These are phyloP conservation scores for Sebastolobus altivelis DNA, from an alignment of 2,797 vertebrate species.

Conservation along the genomic window DNA sequence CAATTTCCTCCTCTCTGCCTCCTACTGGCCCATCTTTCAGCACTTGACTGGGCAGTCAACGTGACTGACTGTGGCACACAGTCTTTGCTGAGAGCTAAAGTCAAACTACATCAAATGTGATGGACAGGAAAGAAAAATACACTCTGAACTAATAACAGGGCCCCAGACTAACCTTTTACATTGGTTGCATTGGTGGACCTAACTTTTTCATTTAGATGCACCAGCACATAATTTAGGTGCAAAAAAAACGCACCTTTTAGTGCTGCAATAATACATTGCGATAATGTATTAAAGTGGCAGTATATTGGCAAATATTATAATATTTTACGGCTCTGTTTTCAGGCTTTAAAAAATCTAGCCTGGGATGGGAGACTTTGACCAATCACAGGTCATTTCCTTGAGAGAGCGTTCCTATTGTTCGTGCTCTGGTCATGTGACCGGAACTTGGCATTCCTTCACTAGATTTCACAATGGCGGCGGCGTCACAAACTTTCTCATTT, in stretches of 20 bases:
- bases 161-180: neutral
- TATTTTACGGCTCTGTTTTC: too few species aligned
- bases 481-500: too few species aligned
- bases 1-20: slow-evolving; percentile 64
- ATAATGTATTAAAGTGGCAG: neutral
- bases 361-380: too few species aligned
- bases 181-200: neutral
- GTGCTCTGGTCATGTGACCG: too few species aligned
- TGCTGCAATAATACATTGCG: neutral
- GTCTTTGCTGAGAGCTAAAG: slow-evolving; percentile 24
- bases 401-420: too few species aligned
- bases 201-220: neutral
- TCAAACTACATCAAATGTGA: slow-evolving; percentile 46
- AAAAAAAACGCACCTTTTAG: neutral
- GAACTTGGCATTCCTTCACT: too few species aligned
- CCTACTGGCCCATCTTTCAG: slow-evolving; percentile 54
- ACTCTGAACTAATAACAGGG: slow-evolving; percentile 26
- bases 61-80: slow-evolving; percentile 2
- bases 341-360: too few species aligned
- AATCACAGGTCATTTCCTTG: too few species aligned
- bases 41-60: slow-evolving; percentile 12
- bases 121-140: slow-evolving; percentile 46
- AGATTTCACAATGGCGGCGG: too few species aligned
- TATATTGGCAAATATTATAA: too few species aligned
- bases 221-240: neutral